phyloP scores from a whole-genome alignment of 2,888 invertebrate species.

The Octonoba sinensis region DNA sequence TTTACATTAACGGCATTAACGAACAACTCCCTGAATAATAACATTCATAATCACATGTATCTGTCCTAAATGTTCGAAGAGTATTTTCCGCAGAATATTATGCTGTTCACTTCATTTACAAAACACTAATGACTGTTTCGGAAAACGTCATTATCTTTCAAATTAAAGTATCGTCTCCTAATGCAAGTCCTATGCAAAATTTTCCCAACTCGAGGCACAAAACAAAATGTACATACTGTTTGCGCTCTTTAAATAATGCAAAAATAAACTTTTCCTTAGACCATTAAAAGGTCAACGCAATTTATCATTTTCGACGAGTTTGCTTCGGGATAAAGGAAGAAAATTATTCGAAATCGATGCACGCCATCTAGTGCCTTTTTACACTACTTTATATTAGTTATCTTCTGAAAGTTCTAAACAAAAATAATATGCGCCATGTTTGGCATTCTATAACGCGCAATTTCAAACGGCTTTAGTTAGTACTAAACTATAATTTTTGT shows the following conservation, averaged over 20 bases:
- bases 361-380: slow-evolving; percentile 17
- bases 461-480: too few relatives aligned
- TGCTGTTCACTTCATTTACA: slow-evolving; percentile 43
- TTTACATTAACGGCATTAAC: slow-evolving; percentile 23
- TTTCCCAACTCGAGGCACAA: slow-evolving; percentile 14
- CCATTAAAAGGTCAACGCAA: slow-evolving; percentile 43
- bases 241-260: slow-evolving; percentile 46
- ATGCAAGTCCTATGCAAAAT: slow-evolving; percentile 42
- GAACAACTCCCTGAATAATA: slow-evolving; percentile 23
- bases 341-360: slow-evolving; percentile 47
- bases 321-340: slow-evolving; percentile 24
- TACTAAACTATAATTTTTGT: too few relatives aligned
- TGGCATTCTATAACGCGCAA: too few relatives aligned
- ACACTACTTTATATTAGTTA: neutral
- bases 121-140: slow-evolving; percentile 50
- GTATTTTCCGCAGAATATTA: slow-evolving; percentile 23
- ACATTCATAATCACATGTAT: slow-evolving; percentile 37
- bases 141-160: slow-evolving; percentile 49
- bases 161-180: slow-evolving; percentile 42
- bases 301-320: slow-evolving; percentile 46
- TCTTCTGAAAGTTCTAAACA: neutral
- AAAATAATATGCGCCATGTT: neutral
- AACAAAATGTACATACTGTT: slow-evolving; percentile 24
- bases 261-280: slow-evolving; percentile 52
- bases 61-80: slow-evolving; percentile 16